A percentile compares a stretch with the other conserved stretches of the same genome.
phyloP scores from a whole-genome alignment of 2,113 vertebrate genomes.

The Ondatra zibethicus region DNA sequence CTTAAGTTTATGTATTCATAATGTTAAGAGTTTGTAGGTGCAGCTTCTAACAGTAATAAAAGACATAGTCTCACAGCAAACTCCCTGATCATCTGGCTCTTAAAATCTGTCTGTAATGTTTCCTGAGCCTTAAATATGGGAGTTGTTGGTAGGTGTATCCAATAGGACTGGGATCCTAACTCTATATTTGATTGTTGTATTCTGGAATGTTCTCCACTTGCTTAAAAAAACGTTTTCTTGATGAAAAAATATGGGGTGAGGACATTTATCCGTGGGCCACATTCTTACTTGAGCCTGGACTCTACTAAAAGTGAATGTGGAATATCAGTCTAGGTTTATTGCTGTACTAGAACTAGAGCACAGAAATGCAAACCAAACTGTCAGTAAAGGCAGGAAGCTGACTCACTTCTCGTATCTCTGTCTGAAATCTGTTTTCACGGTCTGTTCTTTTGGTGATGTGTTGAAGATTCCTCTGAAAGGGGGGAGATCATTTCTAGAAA shows the following conservation, averaged over 20 bases:
- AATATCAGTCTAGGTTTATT: not conserved
- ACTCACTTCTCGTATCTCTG: not conserved
- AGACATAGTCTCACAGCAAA: not conserved
- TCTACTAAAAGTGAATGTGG: not conserved
- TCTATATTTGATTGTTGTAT: not conserved
- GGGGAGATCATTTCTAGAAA: not conserved
- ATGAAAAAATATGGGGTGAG: rapidly evolving
- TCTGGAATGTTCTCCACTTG: not conserved
- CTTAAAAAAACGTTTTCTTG: not conserved
- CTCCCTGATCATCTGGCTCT: not conserved
- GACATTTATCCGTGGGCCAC: not conserved
- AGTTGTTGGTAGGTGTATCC: not conserved
- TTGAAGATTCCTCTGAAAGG: not conserved
- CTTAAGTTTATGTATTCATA: not conserved
- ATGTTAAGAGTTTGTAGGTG: not conserved
- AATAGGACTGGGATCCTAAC: not conserved
- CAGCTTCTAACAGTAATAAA: not conserved
- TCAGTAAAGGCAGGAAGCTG: not conserved
- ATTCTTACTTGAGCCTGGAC: not conserved
- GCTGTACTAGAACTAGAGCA: not conserved
- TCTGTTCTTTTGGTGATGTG: not conserved
- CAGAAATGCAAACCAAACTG: not conserved
- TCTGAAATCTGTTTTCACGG: not conserved
- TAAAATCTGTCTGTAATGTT: not conserved
- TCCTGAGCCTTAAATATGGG: not conserved